phyloP scores from a whole-genome alignment of 2,113 vertebrate genomes.

The Rhea pennata region DNA sequence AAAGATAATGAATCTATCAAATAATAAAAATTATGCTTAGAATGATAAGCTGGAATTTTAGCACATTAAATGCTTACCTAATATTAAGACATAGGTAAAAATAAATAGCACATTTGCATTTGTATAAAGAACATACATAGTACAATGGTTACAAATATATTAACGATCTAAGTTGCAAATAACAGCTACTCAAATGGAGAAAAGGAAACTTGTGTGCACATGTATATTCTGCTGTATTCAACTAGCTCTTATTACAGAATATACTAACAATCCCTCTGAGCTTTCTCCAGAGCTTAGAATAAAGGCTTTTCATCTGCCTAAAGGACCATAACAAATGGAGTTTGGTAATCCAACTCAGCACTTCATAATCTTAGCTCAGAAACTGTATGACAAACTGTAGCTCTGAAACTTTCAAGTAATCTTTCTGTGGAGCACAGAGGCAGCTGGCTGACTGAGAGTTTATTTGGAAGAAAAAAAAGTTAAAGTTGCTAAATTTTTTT shows the following conservation, averaged over 20 bases:
- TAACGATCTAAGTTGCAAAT: background rate
- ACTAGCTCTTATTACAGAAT: background rate
- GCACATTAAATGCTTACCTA: background rate
- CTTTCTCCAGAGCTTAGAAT: background rate
- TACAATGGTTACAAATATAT: background rate
- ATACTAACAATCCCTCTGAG: background rate
- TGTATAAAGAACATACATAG: background rate
- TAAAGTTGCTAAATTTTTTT: background rate
- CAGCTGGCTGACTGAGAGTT: background rate
- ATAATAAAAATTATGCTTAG: background rate
- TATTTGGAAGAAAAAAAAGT: background rate
- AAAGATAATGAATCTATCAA: background rate
- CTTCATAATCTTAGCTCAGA: constrained; percentile 4
- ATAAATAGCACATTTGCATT: background rate
- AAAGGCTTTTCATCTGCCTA: background rate
- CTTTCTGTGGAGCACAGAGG: background rate
- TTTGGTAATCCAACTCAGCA: background rate
- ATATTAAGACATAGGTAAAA: background rate
- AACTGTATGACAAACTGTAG: background rate
- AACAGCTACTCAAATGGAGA: background rate
- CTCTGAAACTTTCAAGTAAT: background rate
- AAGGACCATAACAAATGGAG: background rate
- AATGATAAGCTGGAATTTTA: background rate
- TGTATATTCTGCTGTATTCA: background rate
- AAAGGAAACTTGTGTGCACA: background rate